A percentile compares a stretch with the other conserved stretches of the same genome.
These are phyloP conservation scores for Nephila pilipes DNA, from an alignment of 1,140 invertebrate genomes.

Conservation along the genomic window DNA sequence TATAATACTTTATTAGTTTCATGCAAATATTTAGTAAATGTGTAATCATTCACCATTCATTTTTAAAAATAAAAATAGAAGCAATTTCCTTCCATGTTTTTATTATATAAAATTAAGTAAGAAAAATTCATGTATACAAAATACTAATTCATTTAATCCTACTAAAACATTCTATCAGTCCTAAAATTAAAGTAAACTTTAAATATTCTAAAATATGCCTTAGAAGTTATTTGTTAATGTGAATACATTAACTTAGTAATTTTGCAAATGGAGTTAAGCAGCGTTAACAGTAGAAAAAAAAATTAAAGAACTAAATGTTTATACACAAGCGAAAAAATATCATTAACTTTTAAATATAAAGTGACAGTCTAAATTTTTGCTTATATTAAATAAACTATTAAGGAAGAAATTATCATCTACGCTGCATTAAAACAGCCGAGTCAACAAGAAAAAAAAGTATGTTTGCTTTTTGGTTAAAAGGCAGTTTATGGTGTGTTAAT, in stretches of 20 bases:
- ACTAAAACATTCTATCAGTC: not conserved
- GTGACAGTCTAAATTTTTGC: not conserved
- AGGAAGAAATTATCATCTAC: not conserved
- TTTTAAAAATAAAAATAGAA: too few relatives aligned
- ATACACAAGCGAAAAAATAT: not conserved
- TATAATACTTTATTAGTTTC: too few relatives aligned
- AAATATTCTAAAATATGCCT: not conserved
- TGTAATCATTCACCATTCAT: too few relatives aligned
- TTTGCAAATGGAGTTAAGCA: not conserved
- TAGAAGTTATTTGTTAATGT: not conserved
- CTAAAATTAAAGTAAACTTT: not conserved
- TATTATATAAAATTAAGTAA: too few relatives aligned
- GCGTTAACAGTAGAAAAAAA: not conserved
- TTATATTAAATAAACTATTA: not conserved
- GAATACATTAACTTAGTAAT: constrained; percentile 10
- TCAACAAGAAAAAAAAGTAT: not conserved
- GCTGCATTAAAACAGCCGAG: not conserved
- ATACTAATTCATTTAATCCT: not conserved
- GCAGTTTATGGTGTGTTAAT: not conserved
- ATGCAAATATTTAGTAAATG: too few relatives aligned
- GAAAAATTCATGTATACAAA: too few relatives aligned
- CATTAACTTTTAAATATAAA: not conserved
- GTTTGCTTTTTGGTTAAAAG: not conserved
- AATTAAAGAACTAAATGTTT: not conserved
- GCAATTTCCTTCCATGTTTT: too few relatives aligned